Conservation (phyloP, 2,888 invertebrate species). For the Anarsia innoxiella region DNA sequence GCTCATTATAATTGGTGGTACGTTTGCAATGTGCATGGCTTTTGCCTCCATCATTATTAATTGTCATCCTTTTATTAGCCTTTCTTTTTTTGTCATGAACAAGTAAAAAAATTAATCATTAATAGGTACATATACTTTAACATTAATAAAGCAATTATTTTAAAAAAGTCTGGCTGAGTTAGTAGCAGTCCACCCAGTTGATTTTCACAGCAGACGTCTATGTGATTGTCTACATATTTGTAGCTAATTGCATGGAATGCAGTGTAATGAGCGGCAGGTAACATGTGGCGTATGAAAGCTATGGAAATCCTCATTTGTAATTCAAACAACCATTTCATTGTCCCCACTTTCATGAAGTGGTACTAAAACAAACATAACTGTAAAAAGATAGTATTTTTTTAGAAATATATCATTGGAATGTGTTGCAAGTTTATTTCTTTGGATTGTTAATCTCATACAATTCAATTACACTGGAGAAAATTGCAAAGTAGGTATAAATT, state of each 20-base stretch:
- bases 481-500: constrained; percentile 3
- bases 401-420: no score
- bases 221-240: constrained; percentile 18
- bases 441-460: neutral
- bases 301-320: constrained; percentile 22
- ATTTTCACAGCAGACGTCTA: constrained; percentile 18
- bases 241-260: constrained; percentile 21
- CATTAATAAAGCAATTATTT: no score
- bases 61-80: constrained; percentile 15
- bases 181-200: constrained; percentile 4
- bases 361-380: constrained; percentile 4
- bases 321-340: constrained; percentile 22
- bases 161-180: no score
- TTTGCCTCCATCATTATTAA: constrained; percentile 30
- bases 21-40: constrained; percentile 35
- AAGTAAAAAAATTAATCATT: no score
- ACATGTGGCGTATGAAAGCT: constrained; percentile 20
- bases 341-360: constrained; percentile 18
- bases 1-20: constrained; percentile 56
- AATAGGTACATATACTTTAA: no score
- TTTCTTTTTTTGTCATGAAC: no score
- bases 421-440: neutral
- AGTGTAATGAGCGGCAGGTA: constrained; percentile 17
- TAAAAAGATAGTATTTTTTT: no score
- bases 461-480: neutral